Conservation (phyloP, 2,888 invertebrate species). For the Pheosia gnoma region DNA sequence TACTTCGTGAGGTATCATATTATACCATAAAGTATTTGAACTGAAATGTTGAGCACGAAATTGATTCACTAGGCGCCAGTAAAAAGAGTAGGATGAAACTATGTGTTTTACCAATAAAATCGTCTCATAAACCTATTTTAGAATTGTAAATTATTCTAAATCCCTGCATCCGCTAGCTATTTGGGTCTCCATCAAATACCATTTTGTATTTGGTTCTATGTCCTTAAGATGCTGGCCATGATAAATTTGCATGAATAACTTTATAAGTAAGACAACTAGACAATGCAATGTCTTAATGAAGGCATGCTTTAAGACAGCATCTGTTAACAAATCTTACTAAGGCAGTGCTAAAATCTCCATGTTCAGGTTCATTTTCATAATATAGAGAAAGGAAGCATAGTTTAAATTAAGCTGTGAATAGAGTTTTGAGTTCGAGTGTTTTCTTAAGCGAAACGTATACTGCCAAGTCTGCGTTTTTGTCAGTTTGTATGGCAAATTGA, state of each 20-base stretch:
- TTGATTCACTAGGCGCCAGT: background rate
- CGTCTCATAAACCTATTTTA: background rate
- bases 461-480: no score
- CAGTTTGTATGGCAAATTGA: no score
- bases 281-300: background rate
- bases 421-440: no score
- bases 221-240: background rate
- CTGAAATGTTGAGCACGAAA: background rate
- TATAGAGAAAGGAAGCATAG: no score
- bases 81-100: background rate
- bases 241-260: constrained; percentile 2
- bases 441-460: no score
- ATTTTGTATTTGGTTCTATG: background rate
- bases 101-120: background rate
- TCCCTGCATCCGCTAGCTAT: background rate
- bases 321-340: background rate
- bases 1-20: constrained; percentile 13
- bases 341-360: no score
- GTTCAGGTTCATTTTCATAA: no score
- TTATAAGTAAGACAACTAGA: constrained; percentile 1
- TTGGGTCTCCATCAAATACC: background rate
- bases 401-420: no score
- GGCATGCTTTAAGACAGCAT: background rate
- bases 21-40: background rate
- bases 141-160: background rate